A percentile compares a stretch with the other conserved stretches of the same genome.
Evolutionary conservation across 2,888 invertebrate species (phyloP).

Genomic region (Blera fallax): DNA sequence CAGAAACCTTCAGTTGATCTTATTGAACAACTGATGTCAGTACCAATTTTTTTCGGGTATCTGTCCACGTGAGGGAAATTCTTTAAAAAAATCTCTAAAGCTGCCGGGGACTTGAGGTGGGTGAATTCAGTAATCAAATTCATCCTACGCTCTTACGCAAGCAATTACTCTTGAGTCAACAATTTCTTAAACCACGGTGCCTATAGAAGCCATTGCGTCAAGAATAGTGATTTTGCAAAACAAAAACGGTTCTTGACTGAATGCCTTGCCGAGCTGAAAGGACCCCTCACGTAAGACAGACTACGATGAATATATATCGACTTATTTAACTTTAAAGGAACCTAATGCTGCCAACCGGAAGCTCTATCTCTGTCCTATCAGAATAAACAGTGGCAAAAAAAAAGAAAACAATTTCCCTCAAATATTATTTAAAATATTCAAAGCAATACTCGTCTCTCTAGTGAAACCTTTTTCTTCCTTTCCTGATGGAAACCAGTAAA

Average conservation of each 20-base stretch:
- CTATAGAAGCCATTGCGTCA: neutral
- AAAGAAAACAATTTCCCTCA: conserved; percentile 15
- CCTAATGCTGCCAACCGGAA: conserved; percentile 2
- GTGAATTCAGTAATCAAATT: neutral
- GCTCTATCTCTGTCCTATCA: neutral
- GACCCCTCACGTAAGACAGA: neutral
- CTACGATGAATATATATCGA: conserved; percentile 29
- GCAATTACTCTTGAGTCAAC: neutral
- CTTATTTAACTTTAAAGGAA: conserved; percentile 6
- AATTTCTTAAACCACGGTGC: neutral
- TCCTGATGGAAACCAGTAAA: neutral
- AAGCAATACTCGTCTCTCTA: conserved; percentile 1
- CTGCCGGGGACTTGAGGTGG: neutral
- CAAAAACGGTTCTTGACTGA: neutral
- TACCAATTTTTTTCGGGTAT: too few species aligned
- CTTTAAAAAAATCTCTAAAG: too few species aligned
- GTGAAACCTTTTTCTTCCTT: neutral
- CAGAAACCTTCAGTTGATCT: too few species aligned
- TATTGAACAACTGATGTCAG: too few species aligned
- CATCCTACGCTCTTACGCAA: neutral
- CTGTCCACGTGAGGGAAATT: too few species aligned
- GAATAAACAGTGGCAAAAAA: neutral
- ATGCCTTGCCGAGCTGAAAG: neutral
- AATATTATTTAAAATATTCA: conserved; percentile 48
- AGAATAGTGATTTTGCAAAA: neutral